Evolutionary conservation across 2,888 invertebrate genomes (phyloP).

Genomic region (Branchipolynoe longqiensis): DNA sequence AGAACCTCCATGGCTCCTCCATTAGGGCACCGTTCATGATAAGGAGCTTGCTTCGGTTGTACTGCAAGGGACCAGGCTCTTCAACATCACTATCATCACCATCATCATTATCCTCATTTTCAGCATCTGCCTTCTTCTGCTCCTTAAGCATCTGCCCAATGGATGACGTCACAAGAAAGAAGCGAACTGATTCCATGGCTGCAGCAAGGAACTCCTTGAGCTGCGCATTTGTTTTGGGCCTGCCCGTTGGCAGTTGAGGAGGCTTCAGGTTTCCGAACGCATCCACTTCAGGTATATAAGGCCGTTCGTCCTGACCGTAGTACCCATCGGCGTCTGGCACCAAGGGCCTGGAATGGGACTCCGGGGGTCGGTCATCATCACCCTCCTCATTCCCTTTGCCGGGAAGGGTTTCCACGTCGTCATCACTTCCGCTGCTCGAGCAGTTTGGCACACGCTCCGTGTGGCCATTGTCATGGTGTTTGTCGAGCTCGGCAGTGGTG

Average conservation of each 20-base stretch:
- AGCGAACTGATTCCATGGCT: conserved; percentile 44
- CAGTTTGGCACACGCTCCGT: not conserved
- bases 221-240: not conserved
- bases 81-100: conserved; percentile 2
- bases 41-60: conserved; percentile 10
- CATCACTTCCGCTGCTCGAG: not conserved
- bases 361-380: too few species aligned
- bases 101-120: not conserved
- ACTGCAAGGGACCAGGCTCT: not conserved
- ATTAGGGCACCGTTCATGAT: conserved; percentile 29
- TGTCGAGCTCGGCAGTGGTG: not conserved
- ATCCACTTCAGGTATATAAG: too few species aligned
- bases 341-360: too few species aligned
- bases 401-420: not conserved
- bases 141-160: not conserved
- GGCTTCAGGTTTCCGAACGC: too few species aligned
- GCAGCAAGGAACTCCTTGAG: conserved; percentile 33
- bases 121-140: not conserved
- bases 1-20: conserved; percentile 31
- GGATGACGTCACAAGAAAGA: conserved; percentile 37
- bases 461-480: not conserved
- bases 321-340: too few species aligned
- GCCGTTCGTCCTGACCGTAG: too few species aligned
- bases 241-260: not conserved
- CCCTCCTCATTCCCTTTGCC: not conserved